Percentiles rank a stretch among this genome's conserved stretches.
phyloP scores from a whole-genome alignment of 2,113 vertebrate genomes.

The Callaeas wilsoni region DNA sequence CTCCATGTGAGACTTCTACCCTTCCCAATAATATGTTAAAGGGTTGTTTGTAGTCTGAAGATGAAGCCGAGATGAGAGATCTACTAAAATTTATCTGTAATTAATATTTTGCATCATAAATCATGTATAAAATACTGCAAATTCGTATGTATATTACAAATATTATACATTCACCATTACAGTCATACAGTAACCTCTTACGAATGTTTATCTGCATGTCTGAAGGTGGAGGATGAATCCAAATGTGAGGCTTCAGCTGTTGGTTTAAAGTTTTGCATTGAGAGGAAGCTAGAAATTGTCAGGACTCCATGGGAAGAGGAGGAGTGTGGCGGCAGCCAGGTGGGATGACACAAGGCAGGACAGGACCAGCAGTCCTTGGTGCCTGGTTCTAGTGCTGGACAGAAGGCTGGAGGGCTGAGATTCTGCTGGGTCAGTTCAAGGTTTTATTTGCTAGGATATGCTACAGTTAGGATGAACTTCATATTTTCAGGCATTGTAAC shows the following conservation, averaged over 20 bases:
- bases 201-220: background rate
- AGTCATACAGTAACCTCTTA: background rate
- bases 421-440: background rate
- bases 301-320: background rate
- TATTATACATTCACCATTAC: background rate
- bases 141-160: constrained; percentile 19
- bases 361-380: background rate
- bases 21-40: background rate
- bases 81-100: constrained; percentile 35
- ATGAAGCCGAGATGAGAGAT: background rate
- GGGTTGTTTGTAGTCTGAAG: constrained; percentile 33
- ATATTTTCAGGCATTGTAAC: background rate
- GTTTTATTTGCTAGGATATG: background rate
- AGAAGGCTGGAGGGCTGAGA: rapidly evolving
- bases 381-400: background rate
- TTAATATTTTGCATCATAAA: constrained; percentile 53
- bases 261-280: background rate
- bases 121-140: constrained; percentile 41
- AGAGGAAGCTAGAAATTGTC: background rate
- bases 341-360: background rate
- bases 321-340: rapidly evolving
- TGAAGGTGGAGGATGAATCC: background rate
- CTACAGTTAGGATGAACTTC: background rate
- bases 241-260: background rate
- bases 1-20: background rate